Evolutionary conservation across 2,113 vertebrate genomes (phyloP).

Genomic region (Alces alces): DNA sequence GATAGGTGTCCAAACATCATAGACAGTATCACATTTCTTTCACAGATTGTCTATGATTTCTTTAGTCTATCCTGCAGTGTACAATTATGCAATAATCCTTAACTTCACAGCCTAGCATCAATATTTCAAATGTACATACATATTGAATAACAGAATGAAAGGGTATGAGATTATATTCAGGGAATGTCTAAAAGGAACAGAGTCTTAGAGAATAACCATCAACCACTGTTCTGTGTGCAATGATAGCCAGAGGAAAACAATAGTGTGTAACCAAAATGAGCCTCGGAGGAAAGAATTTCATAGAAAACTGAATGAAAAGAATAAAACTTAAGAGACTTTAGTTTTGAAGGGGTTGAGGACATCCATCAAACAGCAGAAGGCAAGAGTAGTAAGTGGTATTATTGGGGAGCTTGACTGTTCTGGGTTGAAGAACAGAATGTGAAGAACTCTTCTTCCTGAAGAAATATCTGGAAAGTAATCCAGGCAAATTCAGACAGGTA

Average conservation of each 20-base stretch:
- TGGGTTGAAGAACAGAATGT: neutral
- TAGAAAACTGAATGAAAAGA: neutral
- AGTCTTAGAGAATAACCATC: neutral
- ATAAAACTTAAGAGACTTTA: neutral
- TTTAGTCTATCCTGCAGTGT: neutral
- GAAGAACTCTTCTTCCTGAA: neutral
- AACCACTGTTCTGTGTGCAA: accelerated
- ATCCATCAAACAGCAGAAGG: neutral
- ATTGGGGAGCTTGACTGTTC: neutral
- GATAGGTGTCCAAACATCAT: neutral
- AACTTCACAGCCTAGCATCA: neutral
- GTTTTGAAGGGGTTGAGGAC: neutral
- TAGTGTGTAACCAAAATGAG: neutral
- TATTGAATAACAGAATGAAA: neutral
- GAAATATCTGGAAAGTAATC: neutral
- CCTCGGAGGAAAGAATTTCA: neutral
- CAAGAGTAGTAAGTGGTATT: neutral
- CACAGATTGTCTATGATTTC: neutral
- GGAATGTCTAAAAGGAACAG: neutral
- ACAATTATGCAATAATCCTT: neutral
- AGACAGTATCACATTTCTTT: neutral
- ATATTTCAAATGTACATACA: neutral
- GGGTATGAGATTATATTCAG: neutral
- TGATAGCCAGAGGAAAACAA: neutral
- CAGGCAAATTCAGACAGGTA: neutral